phyloP scores from a whole-genome alignment of 2,888 invertebrate genomes.

The Drosophila merina region DNA sequence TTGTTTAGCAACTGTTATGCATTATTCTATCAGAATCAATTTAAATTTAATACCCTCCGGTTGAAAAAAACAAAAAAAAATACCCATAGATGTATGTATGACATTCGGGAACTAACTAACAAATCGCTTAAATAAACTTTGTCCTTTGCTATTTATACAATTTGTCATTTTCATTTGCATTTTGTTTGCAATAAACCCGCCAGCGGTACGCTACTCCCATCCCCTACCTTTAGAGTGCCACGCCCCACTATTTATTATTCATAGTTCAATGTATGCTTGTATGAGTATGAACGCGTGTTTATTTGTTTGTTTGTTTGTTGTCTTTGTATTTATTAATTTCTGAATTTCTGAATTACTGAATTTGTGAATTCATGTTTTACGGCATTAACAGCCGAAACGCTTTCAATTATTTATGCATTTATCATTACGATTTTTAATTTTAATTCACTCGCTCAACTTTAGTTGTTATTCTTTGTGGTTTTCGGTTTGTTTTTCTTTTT shows the following conservation, averaged over 20 bases:
- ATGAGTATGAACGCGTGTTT: constrained; percentile 16
- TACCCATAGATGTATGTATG: background rate
- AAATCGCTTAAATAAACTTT: constrained; percentile 79
- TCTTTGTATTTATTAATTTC: constrained; percentile 65
- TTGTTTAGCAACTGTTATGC: constrained; percentile 8
- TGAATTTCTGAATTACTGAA: constrained; percentile 1
- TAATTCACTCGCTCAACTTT: constrained; percentile 31
- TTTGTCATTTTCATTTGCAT: constrained; percentile 74
- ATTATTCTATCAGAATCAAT: constrained; percentile 9
- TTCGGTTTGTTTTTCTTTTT: constrained; percentile 2
- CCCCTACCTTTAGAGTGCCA: background rate
- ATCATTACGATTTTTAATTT: constrained; percentile 45
- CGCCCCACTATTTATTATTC: constrained; percentile 65
- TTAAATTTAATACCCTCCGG: background rate
- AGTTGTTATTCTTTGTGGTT: constrained; percentile 12
- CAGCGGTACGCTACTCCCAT: no score
- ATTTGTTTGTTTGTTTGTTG: constrained; percentile 43
- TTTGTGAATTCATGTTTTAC: constrained; percentile 16
- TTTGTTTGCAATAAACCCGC: constrained; percentile 46
- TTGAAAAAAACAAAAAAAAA: background rate
- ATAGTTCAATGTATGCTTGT: constrained; percentile 47
- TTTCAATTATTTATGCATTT: constrained; percentile 65
- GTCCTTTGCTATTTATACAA: constrained; percentile 58
- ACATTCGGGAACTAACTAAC: constrained; percentile 52
- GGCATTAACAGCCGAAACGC: constrained; percentile 49